Evolutionary conservation across 2,888 invertebrate genomes (phyloP), one percentile per base, ranked within the genome.

Genomic region (Vannuccia rotundouncinata): DNA sequence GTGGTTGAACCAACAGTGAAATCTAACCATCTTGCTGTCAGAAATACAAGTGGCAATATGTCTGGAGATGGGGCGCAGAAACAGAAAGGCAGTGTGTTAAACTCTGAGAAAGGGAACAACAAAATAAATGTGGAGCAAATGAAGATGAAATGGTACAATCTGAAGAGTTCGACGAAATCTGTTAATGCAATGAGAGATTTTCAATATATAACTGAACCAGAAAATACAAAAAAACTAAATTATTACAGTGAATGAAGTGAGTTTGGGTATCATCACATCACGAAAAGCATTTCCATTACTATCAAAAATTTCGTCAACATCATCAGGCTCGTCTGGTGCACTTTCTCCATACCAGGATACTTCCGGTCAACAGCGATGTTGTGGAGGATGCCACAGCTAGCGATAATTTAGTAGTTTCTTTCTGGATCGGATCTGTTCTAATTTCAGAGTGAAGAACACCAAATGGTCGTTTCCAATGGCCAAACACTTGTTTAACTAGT

Each of bases 211-310:
- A n/a, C n/a, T n/a, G n/a, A n/a, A n/a, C n/a, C n/a, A n/a, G n/a
- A n/a, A n/a, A n/a, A n/a, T n/a, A n/a, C n/a, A n/a, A n/a, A n/a
- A n/a, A n/a, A n/a, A n/a, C n/a, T n/a, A n/a, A n/a, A n/a, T n/a
- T n/a, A n/a, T n/a, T n/a, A n/a, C n/a, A n/a, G n/a, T n/a, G n/a
- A n/a, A n/a, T n/a, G n/a, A n/a, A n/a, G n/a, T n/a, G n/a, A n/a
- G n/a, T n/a, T n/a, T n/a, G n/a, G n/a, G n/a, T n/a, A n/a, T 66
- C 10, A 66, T 27, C 5, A 22, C 66, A 66, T 66, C 66, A 66
- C 66, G 66, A 66, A 13, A 66, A 66, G 66, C 66, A 22, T 66
- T 66, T 66, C 66, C 66, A 66, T 66, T 66, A 22, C 25, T 66
- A 5, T 22, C 66, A 66, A 66, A 5, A 66, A 13, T 66, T 2